phyloP scores from a whole-genome alignment of 2,888 invertebrate genomes.

The Scrobipalpa costella region DNA sequence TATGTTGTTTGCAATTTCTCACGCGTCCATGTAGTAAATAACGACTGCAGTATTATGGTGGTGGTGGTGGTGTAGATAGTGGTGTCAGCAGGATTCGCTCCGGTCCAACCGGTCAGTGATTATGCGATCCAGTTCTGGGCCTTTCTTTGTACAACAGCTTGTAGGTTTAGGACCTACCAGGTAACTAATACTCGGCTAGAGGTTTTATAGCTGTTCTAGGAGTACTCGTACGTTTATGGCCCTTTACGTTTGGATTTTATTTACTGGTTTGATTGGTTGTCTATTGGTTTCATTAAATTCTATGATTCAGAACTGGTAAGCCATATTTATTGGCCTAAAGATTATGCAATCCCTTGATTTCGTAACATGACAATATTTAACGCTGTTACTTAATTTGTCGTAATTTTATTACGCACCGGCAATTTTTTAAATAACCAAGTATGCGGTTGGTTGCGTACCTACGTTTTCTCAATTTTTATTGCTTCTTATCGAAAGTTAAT shows the following conservation, averaged over 20 bases:
- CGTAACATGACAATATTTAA: no score
- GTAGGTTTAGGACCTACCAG: neutral
- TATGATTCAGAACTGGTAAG: no score
- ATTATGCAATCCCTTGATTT: no score
- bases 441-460: no score
- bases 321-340: no score
- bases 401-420: neutral
- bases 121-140: slow-evolving; percentile 68
- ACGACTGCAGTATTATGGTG: neutral
- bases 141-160: slow-evolving; percentile 57
- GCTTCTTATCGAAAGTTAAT: no score
- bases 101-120: slow-evolving; percentile 75
- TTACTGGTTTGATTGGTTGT: no score
- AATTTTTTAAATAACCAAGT: neutral
- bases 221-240: neutral
- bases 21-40: no score
- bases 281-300: no score
- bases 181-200: neutral
- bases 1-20: no score
- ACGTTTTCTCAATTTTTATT: no score
- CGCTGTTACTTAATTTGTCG: neutral
- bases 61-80: neutral
- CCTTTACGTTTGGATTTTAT: neutral
- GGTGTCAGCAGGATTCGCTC: slow-evolving; percentile 63
- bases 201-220: no score